Base-by-base conservation (phyloP, 1,140 invertebrate species). In the Ephestia elutella region DNA sequence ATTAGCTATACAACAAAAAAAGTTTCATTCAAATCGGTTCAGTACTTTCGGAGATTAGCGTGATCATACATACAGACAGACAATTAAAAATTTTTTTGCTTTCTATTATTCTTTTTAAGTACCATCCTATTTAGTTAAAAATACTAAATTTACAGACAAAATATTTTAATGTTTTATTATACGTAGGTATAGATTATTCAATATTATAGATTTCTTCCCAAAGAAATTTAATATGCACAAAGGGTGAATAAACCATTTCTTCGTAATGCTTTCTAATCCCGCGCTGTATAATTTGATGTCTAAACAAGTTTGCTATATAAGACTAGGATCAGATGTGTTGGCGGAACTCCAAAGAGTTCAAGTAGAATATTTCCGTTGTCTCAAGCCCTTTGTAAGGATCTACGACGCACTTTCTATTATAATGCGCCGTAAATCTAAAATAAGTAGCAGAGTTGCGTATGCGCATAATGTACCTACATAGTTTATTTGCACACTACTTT, bases 331-430 rank as follows among this genome's bases (percentile, higher is more conserved):
- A 32, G 57, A 55, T 63, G 25, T 35, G 49, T 71, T 69, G 70
- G 70, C 64, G 17, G 13, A 21, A n/a, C 56, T 65, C 66, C 70
- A 72, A 64, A 20, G 54, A 55, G 56, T 65, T 63, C 63, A 69
- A 63, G 61, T 51, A 59, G 65, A 66, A 68, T 60, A 68, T 72
- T 70, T 66, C 56, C 63, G 57, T 59, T 13, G 53, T 68, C 21
- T 54, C 60, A 30, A 59, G 1, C 62, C 70, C 66, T 72, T 72
- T 72, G 70, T 69, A 35, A 55, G 58, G 19, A 21, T 21, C 20
- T 59, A 57, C 55, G 59, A 57, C 66, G 57, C 62, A 48, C 62
- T 57, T 59, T 57, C 65, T 59, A 49, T 18, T 30, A 55, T 64
- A 62, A 32, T 72, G 60, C 70, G 66, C 56, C 62, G 60, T 38